Evolutionary conservation across 2,888 invertebrate species (phyloP).

Genomic region (Cyrtodaria siliqua): DNA sequence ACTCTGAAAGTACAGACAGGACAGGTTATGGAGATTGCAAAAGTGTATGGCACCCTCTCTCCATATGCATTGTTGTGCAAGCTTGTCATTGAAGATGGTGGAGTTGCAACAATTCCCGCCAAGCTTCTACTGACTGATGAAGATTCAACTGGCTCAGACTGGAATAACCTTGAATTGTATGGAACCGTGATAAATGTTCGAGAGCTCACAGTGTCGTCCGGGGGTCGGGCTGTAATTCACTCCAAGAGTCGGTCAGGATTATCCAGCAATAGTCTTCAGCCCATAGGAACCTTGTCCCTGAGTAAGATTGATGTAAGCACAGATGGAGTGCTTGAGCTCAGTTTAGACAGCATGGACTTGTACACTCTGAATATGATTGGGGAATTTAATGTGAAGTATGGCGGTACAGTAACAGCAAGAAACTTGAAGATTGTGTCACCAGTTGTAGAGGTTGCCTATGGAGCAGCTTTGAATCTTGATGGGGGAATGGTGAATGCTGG

Average conservation of each 20-base stretch:
- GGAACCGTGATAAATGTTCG: conserved; percentile 66
- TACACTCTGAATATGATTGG: conserved; percentile 61
- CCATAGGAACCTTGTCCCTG: conserved; percentile 62
- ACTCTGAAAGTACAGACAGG: conserved; percentile 42
- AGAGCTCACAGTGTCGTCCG: conserved; percentile 70
- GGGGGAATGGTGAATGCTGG: conserved; percentile 56
- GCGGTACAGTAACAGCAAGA: conserved; percentile 59
- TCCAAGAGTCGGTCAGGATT: conserved; percentile 62
- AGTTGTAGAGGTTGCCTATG: conserved; percentile 65
- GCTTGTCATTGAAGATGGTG: conserved; percentile 56
- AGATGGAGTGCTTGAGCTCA: conserved; percentile 66
- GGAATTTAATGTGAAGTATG: conserved; percentile 67
- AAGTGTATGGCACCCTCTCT: conserved; percentile 69
- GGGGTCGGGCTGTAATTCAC: conserved; percentile 62
- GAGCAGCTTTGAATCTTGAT: conserved; percentile 61
- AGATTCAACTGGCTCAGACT: conserved; percentile 31
- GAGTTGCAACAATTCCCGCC: conserved; percentile 59
- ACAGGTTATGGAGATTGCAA: conserved; percentile 69
- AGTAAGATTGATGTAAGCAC: conserved; percentile 68
- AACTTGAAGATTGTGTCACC: conserved; percentile 60
- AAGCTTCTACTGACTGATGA: conserved; percentile 70
- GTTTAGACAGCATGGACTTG: conserved; percentile 42
- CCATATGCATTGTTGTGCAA: conserved; percentile 69
- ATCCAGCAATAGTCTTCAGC: conserved; percentile 32
- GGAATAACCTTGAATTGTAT: conserved; percentile 64